Base-by-base conservation (phyloP, 2,113 vertebrate genomes). In the Chionomys nivalis region DNA sequence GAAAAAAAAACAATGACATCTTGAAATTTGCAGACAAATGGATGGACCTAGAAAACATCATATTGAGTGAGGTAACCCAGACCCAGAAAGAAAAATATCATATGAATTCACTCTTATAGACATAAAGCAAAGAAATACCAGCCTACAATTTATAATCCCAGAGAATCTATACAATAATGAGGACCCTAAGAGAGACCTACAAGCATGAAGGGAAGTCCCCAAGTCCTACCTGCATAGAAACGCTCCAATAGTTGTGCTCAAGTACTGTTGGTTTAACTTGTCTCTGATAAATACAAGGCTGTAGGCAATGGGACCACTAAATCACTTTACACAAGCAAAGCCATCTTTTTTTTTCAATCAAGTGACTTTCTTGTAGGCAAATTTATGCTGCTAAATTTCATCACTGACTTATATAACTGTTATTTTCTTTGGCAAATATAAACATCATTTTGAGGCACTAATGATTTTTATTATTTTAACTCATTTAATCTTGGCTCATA, bases 391-490 rank as follows among this genome's bases (percentile, higher is more conserved):
- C 16, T 65, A 61, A 94, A 52, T 61, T 83, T 86, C 12, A 86
- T 90, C n/a, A 58, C 0, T 81, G 17, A 88, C 73, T 52, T 55
- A 70, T 39, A 85, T 14, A 42, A 42, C 9, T 72, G 55, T 76
- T 61, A 33, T n/a, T 39, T 55, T 78, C 83, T 94, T 13, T 94
- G 16, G 66, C 16, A 96, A 78, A 92, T 82, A 75, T 55, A 47
- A 66, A 95, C n/a, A 44, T 81, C 85, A 93, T 44, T 76, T 47
- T 39, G 8, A 95, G 39, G 26, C 14, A 92, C 89, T 72, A 83
- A 77, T 55, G 26, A 58, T 76, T 83, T 76, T 87, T 58, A 26
- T 55, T 76, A 92, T 76, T 79, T 93, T 73, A 73, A 55, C 39
- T 77, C 31, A 92, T 77, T 42, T 85, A 24, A 66, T 78, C 3